Evolutionary conservation across 35 echinoderm and acorn worm species (phyloP).

Genomic region (Amphiura filiformis): DNA sequence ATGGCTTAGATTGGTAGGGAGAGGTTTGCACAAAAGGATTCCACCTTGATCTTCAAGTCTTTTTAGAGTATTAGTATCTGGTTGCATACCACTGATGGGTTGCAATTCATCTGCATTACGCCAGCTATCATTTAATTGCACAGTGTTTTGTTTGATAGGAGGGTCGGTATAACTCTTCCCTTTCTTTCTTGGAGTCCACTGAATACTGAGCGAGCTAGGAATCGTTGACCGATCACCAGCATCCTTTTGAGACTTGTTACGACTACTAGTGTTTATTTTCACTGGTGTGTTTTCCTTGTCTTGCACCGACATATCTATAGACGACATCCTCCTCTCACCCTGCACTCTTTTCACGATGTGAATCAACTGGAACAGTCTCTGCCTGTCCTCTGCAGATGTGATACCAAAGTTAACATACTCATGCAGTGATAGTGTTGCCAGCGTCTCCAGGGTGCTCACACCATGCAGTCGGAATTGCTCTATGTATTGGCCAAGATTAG

Average conservation of each 20-base stretch:
- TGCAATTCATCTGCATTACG: not conserved
- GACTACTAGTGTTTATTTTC: not conserved
- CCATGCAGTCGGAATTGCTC: constrained; percentile 29
- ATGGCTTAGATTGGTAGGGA: not conserved
- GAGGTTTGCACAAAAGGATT: constrained; percentile 31
- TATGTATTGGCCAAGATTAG: constrained; percentile 60
- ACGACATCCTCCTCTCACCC: not conserved
- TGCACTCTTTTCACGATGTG: constrained; percentile 28
- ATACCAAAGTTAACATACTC: constrained; percentile 62
- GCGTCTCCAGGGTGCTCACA: constrained; percentile 27
- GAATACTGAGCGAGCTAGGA: not conserved
- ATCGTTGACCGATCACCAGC: not conserved
- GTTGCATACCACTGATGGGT: not conserved
- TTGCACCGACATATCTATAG: not conserved
- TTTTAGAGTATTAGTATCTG: constrained; percentile 23
- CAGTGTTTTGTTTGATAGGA: not conserved
- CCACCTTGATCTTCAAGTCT: constrained; percentile 27
- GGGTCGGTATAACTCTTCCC: not conserved
- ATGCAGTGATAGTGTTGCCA: constrained; percentile 49
- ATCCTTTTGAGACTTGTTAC: constrained; percentile 1
- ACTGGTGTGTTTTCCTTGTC: not conserved
- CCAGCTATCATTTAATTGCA: not conserved
- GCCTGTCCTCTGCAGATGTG: constrained; percentile 42
- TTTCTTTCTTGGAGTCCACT: not conserved
- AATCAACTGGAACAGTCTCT: constrained; percentile 49